Percentiles rank a stretch among this genome's conserved stretches.
phyloP scores from a whole-genome alignment of 1,140 invertebrate species.

The Coenobita brevimanus region DNA sequence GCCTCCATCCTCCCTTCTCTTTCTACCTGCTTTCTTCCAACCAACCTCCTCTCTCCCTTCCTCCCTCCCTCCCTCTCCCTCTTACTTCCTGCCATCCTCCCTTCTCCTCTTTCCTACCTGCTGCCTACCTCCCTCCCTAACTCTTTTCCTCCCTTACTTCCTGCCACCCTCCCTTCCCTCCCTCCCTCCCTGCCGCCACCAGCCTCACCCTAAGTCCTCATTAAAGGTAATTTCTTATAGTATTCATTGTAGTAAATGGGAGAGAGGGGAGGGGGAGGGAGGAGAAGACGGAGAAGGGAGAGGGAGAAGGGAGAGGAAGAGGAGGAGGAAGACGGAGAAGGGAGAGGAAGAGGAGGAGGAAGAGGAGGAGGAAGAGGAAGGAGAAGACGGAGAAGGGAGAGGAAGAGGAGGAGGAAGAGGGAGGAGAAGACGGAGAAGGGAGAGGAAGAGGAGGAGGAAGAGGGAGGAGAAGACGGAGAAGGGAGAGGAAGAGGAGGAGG shows the following conservation, averaged over 20 bases:
- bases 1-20: too few relatives aligned
- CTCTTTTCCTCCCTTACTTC: too few relatives aligned
- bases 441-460: neutral
- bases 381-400: neutral
- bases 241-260: too few relatives aligned
- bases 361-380: neutral
- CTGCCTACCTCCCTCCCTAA: neutral
- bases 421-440: neutral
- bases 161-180: too few relatives aligned
- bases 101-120: neutral
- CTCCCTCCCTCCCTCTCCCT: neutral
- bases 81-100: neutral
- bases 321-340: neutral
- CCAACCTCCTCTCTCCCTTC: neutral
- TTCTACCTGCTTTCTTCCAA: too few relatives aligned
- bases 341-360: neutral
- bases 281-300: neutral
- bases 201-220: too few relatives aligned
- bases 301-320: too few relatives aligned
- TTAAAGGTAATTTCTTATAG: too few relatives aligned
- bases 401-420: neutral
- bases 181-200: too few relatives aligned
- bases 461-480: neutral
- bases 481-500: neutral
- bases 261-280: neutral